Conservation (phyloP, 2,888 invertebrate species). For the Deilephila porcellus region DNA sequence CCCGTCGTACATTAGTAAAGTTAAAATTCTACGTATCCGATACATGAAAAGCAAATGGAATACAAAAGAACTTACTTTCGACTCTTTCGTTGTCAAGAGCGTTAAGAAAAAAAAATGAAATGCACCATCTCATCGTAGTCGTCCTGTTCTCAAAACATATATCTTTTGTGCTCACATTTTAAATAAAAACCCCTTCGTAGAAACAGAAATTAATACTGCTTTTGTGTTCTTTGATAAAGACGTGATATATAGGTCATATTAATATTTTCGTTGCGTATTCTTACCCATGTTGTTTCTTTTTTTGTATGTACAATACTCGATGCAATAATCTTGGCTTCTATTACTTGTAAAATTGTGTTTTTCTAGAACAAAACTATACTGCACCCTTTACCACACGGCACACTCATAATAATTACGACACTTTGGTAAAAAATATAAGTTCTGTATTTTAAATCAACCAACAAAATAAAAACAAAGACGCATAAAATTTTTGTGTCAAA, state of each 20-base stretch:
- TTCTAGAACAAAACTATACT: too few relatives aligned
- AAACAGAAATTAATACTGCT: constrained; percentile 63
- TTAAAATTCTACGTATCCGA: not conserved
- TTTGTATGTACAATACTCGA: not conserved
- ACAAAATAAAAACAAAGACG: too few relatives aligned
- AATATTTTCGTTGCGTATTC: not conserved
- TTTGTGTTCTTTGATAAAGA: constrained; percentile 53
- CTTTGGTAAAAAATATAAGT: too few relatives aligned
- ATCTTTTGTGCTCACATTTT: constrained; percentile 36
- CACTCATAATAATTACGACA: too few relatives aligned
- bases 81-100: not conserved
- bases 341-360: too few relatives aligned
- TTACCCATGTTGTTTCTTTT: not conserved
- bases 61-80: not conserved
- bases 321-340: too few relatives aligned
- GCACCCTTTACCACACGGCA: too few relatives aligned
- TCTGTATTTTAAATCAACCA: too few relatives aligned
- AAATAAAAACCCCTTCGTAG: constrained; percentile 42
- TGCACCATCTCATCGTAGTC: constrained; percentile 29
- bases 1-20: not conserved
- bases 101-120: constrained; percentile 1
- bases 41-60: not conserved
- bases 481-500: too few relatives aligned
- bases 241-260: constrained; percentile 42
- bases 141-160: constrained; percentile 30